Conservation (phyloP, 2,888 invertebrate genomes). For the Phorcus lineatus region DNA sequence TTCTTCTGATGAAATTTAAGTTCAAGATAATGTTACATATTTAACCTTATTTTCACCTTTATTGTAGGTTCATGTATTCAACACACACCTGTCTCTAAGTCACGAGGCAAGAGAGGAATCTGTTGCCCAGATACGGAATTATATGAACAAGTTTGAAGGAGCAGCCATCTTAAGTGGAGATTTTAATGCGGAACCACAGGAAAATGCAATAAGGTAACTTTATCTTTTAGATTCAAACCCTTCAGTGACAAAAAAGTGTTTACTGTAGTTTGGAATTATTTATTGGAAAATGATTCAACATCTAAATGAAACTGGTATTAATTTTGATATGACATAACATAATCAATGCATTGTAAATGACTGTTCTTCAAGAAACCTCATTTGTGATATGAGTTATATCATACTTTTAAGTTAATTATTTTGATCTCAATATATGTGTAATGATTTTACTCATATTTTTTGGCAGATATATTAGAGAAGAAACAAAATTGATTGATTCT, state of each 20-base stretch:
- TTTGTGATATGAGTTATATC: too few relatives aligned
- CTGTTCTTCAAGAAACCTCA: too few relatives aligned
- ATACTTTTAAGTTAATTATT: not conserved
- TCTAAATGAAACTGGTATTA: too few relatives aligned
- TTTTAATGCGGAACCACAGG: constrained; percentile 64
- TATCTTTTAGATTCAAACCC: not conserved
- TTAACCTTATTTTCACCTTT: not conserved
- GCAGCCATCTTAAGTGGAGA: constrained; percentile 62
- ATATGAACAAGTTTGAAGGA: constrained; percentile 46
- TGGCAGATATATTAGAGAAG: constrained; percentile 54
- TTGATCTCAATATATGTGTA: not conserved
- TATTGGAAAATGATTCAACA: too few relatives aligned
- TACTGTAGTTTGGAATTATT: too few relatives aligned
- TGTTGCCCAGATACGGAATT: constrained; percentile 55
- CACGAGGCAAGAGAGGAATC: constrained; percentile 63
- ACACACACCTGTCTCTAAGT: constrained; percentile 65
- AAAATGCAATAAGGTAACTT: constrained; percentile 57
- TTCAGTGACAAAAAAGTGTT: too few relatives aligned
- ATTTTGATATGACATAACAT: too few relatives aligned
- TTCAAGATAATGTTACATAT: too few relatives aligned
- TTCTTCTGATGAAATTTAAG: too few relatives aligned
- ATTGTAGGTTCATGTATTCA: constrained; percentile 57
- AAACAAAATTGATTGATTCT: constrained; percentile 47
- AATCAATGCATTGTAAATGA: too few relatives aligned
- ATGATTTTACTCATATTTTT: constrained; percentile 19